These are phyloP conservation scores for Cyclopterus lumpus DNA, from an alignment of 2,797 vertebrate genomes.

Conservation along the genomic window DNA sequence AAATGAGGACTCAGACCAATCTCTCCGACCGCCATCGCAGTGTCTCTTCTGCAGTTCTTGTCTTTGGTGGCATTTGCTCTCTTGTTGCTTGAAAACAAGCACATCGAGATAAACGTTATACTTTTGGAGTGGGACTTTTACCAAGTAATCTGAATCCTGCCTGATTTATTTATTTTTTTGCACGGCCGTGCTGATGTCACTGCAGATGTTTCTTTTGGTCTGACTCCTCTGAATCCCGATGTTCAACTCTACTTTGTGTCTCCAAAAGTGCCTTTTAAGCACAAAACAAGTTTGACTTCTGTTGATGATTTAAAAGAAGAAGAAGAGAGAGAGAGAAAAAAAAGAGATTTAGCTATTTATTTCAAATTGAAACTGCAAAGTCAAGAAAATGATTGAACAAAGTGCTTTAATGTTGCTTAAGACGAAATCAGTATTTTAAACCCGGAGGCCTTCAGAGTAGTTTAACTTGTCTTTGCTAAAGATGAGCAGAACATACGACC, in stretches of 20 bases:
- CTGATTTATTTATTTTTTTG: slow-evolving; percentile 49
- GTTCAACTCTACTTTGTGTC: slow-evolving; percentile 48
- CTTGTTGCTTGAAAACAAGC: slow-evolving; percentile 21
- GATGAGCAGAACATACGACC: slow-evolving; percentile 49
- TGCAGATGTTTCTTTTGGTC: slow-evolving; percentile 41
- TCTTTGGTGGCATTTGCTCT: slow-evolving; percentile 11
- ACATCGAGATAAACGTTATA: slow-evolving; percentile 2
- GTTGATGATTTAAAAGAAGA: slow-evolving; percentile 30
- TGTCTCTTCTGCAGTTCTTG: slow-evolving; percentile 6
- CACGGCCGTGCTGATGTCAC: slow-evolving; percentile 53
- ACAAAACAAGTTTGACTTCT: slow-evolving; percentile 61
- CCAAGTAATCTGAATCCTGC: slow-evolving; percentile 25
- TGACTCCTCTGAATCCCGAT: slow-evolving; percentile 28
- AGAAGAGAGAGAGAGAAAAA: not conserved
- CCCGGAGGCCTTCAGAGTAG: slow-evolving; percentile 68
- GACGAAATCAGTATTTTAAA: slow-evolving; percentile 56
- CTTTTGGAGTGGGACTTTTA: slow-evolving; percentile 26
- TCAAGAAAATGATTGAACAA: slow-evolving; percentile 55
- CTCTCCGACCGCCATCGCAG: not conserved
- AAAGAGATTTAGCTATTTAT: slow-evolving; percentile 39
- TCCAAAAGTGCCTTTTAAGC: slow-evolving; percentile 81
- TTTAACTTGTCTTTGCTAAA: slow-evolving; percentile 44
- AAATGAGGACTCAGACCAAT: slow-evolving; percentile 1
- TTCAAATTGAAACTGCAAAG: slow-evolving; percentile 65
- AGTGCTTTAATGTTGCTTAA: slow-evolving; percentile 63